Evolutionary conservation across 2,797 vertebrate species (phyloP), one percentile per base, ranked within the genome.

Genomic region (Gambelia wislizenii): DNA sequence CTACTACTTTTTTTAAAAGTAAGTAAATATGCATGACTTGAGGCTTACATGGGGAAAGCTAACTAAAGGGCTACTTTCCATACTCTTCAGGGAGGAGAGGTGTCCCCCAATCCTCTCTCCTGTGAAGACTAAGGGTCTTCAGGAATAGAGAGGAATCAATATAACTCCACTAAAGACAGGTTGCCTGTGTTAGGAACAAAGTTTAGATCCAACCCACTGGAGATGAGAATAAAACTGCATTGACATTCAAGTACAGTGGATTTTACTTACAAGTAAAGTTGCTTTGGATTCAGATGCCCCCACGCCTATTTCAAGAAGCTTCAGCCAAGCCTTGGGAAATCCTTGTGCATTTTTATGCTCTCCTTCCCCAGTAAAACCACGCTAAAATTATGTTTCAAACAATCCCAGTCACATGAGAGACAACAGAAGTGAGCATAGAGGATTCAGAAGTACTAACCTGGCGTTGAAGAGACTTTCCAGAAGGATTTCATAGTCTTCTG

Each of bases 401-500:
- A 52, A 70, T 22, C 78, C 47, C 75, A 7, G 56, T 64, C 80
- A 76, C 4, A 89, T 0, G 93, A 10, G 76, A n/a, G 87, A 75
- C 85, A 89, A 59, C 77, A 94, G 83, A 76, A 25, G 87, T 87
- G 4, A 39, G 33, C 13, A 25, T 22, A 6, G 90, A 25, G 42
- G 78, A 86, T 56, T 39, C 67, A 88, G 85, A 86, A 92, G 91
- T 91, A 97, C 97, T 97, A 95, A 98, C 97, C 98, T 98, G 97
- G 96, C 96, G 95, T 90, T 96, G 97, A 96, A 92, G 97, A 96
- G 93, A 96, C 95, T 95, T 96, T 96, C 96, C 96, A 97, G 95
- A 96, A 94, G 95, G 97, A 97, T 96, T 96, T 98, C 97, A 98
- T 98, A 95, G 54, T 98, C 97, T 97, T 97, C 97, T 95, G 94